Evolutionary conservation across 2,113 vertebrate genomes (phyloP).

Genomic region (Pseudorhombus dupliciocellatus): DNA sequence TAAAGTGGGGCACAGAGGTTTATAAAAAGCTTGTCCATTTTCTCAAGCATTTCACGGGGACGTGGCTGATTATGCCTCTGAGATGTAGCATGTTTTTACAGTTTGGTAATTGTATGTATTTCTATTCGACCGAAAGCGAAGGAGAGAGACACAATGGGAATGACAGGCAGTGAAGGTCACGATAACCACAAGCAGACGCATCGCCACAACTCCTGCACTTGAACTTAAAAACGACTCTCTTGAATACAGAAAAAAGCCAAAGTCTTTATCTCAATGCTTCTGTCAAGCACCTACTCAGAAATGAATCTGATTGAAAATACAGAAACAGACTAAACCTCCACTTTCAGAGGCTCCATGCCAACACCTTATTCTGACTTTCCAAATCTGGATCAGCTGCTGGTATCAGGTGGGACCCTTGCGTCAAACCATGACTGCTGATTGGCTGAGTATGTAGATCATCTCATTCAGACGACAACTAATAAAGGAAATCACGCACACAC

Average conservation of each 20-base stretch:
- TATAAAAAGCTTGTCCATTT: slow-evolving; percentile 75
- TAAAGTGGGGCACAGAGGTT: slow-evolving; percentile 75
- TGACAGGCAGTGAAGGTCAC: no score
- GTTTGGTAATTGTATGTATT: background rate
- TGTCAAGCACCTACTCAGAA: no score
- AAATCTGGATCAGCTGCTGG: slow-evolving; percentile 65
- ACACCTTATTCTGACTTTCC: slow-evolving; percentile 31
- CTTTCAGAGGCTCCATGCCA: background rate
- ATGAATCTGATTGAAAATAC: background rate
- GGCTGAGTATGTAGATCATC: slow-evolving; percentile 77
- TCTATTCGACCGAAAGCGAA: no score
- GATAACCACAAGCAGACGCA: no score
- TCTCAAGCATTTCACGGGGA: slow-evolving; percentile 47
- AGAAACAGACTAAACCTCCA: background rate
- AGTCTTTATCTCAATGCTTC: no score
- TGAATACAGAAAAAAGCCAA: background rate
- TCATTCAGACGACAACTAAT: slow-evolving; percentile 72
- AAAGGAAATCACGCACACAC: slow-evolving; percentile 72
- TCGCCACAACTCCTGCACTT: no score
- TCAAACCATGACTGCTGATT: slow-evolving; percentile 66
- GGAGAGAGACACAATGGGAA: background rate
- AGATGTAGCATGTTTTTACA: slow-evolving; percentile 24
- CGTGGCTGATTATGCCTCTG: slow-evolving; percentile 57
- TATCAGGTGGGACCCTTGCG: slow-evolving; percentile 63
- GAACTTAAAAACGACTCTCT: background rate